Evolutionary conservation across 37 sponge, comb jelly and placozoan genomes (phyloP).

Genomic region (Cladorhizidae sp.): DNA sequence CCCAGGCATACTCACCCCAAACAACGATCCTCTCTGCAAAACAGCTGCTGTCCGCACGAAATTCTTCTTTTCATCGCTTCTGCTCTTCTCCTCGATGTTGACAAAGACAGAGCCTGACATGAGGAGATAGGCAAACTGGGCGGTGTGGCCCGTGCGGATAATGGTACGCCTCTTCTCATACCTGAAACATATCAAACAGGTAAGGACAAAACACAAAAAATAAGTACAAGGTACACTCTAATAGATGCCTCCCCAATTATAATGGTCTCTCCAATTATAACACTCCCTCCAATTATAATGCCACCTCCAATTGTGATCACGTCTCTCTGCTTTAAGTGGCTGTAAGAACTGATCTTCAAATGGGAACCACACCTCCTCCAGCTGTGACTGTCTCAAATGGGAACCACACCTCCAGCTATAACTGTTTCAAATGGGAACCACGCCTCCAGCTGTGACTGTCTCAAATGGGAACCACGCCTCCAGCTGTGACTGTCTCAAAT

Average conservation of each 20-base stretch:
- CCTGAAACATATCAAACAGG: too few species aligned
- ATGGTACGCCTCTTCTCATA: constrained; percentile 61
- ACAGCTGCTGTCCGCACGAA: constrained; percentile 29
- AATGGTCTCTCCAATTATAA: not conserved
- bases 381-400: too few species aligned
- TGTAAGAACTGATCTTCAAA: too few species aligned
- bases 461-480: too few species aligned
- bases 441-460: too few species aligned
- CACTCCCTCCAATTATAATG: not conserved
- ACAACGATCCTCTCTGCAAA: constrained; percentile 37
- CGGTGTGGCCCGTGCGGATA: constrained; percentile 36
- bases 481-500: too few species aligned
- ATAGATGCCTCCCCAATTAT: not conserved
- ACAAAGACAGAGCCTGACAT: constrained; percentile 63
- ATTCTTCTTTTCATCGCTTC: not conserved
- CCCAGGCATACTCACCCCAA: constrained; percentile 53
- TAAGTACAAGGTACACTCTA: not conserved
- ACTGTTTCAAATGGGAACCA: too few species aligned
- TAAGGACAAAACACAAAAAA: not conserved
- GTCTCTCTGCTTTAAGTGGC: not conserved
- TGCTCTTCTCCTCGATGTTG: constrained; percentile 36
- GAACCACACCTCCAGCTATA: too few species aligned
- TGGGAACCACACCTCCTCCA: too few species aligned
- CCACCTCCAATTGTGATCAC: not conserved
- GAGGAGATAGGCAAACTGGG: constrained; percentile 40